Evolutionary conservation across 2,797 vertebrate species (phyloP).

Genomic region (Smutsia gigantea): DNA sequence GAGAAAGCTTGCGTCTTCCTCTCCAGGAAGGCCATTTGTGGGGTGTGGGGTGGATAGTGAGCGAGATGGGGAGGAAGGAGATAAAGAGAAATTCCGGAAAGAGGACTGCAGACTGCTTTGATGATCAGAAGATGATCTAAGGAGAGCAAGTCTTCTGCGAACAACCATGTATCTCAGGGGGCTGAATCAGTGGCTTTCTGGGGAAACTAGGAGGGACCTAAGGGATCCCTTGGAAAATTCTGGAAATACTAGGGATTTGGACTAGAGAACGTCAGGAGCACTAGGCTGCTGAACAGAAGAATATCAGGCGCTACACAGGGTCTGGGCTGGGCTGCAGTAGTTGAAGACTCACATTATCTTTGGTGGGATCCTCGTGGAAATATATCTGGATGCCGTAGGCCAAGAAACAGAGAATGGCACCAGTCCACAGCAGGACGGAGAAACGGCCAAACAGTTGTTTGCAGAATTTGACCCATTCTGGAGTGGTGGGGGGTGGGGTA

Average conservation of each 20-base stretch:
- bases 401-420: slow-evolving; percentile 93
- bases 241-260: neutral
- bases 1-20: neutral
- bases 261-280: neutral
- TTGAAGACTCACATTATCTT: slow-evolving; percentile 91
- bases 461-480: slow-evolving; percentile 96
- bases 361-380: slow-evolving; percentile 86
- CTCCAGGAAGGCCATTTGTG: neutral
- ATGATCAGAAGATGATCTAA: neutral
- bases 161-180: neutral
- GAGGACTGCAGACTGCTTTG: neutral
- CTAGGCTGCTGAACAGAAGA: neutral
- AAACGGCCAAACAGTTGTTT: slow-evolving; percentile 95
- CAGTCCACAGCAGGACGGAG: slow-evolving; percentile 95
- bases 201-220: neutral
- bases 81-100: neutral
- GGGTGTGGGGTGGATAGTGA: neutral
- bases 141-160: neutral
- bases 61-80: neutral
- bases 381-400: slow-evolving; percentile 91
- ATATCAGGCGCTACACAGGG: neutral
- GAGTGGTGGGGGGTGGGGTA: slow-evolving; percentile 91
- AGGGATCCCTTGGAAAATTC: neutral
- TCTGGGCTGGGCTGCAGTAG: no score
- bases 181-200: neutral